Evolutionary conservation across 2,888 invertebrate genomes (phyloP).

Genomic region (Drosophila meridionalis): DNA sequence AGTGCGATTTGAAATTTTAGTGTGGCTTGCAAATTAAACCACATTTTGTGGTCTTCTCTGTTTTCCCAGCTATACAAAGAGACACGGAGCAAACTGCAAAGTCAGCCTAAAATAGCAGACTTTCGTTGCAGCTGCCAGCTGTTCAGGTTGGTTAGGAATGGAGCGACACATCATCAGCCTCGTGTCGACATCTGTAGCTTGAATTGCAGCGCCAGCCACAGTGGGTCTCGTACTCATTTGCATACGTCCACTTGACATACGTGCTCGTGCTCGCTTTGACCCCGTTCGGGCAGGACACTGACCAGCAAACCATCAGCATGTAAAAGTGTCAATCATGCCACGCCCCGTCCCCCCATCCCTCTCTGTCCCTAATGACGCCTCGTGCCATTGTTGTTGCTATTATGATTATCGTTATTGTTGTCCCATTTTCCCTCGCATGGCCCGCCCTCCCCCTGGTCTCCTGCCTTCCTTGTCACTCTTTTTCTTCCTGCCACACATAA

Average conservation of each 20-base stretch:
- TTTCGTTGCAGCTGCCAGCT: slow-evolving; percentile 4
- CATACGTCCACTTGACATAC: slow-evolving; percentile 5
- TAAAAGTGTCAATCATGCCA: slow-evolving; percentile 35
- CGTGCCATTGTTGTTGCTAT: slow-evolving; percentile 14
- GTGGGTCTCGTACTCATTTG: slow-evolving; percentile 12
- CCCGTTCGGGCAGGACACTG: background rate
- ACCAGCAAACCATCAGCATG: background rate
- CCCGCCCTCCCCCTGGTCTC: background rate
- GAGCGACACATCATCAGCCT: background rate
- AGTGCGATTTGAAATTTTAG: slow-evolving; percentile 5
- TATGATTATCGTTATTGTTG: slow-evolving; percentile 40
- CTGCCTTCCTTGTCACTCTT: background rate
- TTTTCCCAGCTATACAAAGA: background rate
- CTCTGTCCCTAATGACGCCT: background rate
- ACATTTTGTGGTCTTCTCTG: slow-evolving; percentile 11
- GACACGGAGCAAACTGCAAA: slow-evolving; percentile 24
- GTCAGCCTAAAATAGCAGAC: slow-evolving; percentile 37
- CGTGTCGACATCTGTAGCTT: slow-evolving; percentile 17
- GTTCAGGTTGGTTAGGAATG: slow-evolving; percentile 3
- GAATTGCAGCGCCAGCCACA: slow-evolving; percentile 7
- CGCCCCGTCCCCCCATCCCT: background rate
- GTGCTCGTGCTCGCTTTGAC: background rate
- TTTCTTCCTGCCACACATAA: slow-evolving; percentile 30
- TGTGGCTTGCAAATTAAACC: slow-evolving; percentile 30
- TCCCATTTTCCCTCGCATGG: background rate